These are phyloP conservation scores for Andrena fulva DNA, from an alignment of 2,888 invertebrate genomes.

Conservation along the genomic window DNA sequence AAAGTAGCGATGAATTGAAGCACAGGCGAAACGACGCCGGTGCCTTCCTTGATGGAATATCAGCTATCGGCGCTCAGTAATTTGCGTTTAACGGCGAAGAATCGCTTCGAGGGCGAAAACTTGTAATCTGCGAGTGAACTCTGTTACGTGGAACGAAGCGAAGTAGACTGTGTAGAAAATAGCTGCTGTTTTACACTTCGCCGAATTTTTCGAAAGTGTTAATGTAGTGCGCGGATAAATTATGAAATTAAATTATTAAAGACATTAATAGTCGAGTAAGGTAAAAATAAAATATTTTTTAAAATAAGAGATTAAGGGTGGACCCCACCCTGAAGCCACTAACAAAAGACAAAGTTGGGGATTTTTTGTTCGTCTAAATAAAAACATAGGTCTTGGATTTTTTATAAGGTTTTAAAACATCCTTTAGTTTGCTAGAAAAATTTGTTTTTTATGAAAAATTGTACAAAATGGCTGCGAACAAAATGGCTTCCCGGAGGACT, in stretches of 20 bases:
- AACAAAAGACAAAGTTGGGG: too few relatives aligned
- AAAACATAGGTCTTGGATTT: too few relatives aligned
- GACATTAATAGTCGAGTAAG: not conserved
- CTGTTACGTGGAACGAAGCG: not conserved
- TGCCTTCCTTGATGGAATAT: not conserved
- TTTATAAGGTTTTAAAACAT: too few relatives aligned
- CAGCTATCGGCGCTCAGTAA: not conserved
- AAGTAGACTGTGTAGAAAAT: not conserved
- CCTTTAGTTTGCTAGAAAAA: too few relatives aligned
- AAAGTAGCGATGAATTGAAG: conserved; percentile 34
- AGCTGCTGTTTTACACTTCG: not conserved
- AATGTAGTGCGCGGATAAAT: not conserved
- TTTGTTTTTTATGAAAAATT: too few relatives aligned
- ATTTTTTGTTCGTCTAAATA: too few relatives aligned
- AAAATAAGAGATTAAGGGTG: too few relatives aligned
- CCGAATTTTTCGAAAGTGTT: not conserved
- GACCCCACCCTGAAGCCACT: too few relatives aligned
- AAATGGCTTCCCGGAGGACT: too few relatives aligned
- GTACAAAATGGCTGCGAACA: too few relatives aligned
- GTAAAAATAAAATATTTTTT: too few relatives aligned
- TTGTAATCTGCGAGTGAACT: not conserved
- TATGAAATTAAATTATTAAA: not conserved
- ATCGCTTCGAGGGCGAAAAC: not conserved
- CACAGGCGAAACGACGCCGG: not conserved
- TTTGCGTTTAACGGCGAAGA: not conserved